These are phyloP conservation scores for Actinia tenebrosa DNA, from an alignment of 64 coral and sea anemone species.

Conservation along the genomic window DNA sequence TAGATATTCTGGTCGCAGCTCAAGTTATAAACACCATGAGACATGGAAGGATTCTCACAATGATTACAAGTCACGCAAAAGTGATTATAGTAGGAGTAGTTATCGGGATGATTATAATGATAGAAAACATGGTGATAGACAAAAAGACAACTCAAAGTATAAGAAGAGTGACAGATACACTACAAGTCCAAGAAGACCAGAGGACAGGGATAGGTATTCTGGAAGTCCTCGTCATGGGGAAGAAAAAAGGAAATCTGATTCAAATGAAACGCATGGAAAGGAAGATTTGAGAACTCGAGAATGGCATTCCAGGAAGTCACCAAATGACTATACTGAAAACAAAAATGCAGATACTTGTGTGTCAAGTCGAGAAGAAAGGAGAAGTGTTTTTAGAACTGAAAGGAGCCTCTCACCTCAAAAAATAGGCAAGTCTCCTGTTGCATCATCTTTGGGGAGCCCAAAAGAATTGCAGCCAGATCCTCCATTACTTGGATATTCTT, in stretches of 20 bases:
- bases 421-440: neutral
- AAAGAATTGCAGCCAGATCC: conserved; percentile 38
- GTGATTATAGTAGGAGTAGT: conserved; percentile 43
- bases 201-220: conserved; percentile 34
- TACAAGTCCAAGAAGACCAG: conserved; percentile 69
- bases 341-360: neutral
- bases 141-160: conserved; percentile 54
- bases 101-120: conserved; percentile 63
- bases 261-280: conserved; percentile 30
- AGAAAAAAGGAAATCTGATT: neutral
- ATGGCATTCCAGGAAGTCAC: neutral
- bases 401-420: neutral
- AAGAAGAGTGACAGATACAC: conserved; percentile 58
- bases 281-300: conserved; percentile 1
- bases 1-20: conserved; percentile 2
- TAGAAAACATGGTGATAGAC: conserved; percentile 35
- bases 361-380: neutral
- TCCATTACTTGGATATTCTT: neutral
- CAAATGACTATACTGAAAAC: neutral
- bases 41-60: conserved; percentile 38
- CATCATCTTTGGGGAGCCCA: neutral
- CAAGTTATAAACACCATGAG: conserved; percentile 46
- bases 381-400: neutral
- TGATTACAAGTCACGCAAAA: conserved; percentile 32
- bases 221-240: conserved; percentile 9